Evolutionary conservation across 2,888 invertebrate genomes (phyloP).

Genomic region (Spisula solida): DNA sequence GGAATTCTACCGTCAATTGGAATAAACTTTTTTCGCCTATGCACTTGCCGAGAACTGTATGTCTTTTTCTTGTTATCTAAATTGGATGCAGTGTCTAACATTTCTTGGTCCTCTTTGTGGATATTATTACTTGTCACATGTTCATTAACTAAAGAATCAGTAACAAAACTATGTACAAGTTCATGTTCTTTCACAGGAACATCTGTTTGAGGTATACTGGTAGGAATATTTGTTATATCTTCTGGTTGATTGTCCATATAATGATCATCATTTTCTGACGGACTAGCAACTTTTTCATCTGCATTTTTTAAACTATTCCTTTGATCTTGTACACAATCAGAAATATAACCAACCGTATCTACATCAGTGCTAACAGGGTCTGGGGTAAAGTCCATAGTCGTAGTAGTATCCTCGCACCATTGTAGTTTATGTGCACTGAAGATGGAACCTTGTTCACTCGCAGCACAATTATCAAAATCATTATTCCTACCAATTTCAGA

Average conservation of each 20-base stretch:
- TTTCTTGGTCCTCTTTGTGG: not conserved
- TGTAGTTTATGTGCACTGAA: not conserved
- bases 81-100: not conserved
- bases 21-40: slow-evolving; percentile 5
- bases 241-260: not conserved
- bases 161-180: not conserved
- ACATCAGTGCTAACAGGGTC: not conserved
- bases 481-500: not conserved
- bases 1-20: slow-evolving; percentile 25
- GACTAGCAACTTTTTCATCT: not conserved
- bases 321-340: not conserved
- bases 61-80: not conserved
- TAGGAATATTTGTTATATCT: not conserved
- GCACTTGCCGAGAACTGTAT: not conserved
- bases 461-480: not conserved
- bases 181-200: not conserved
- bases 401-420: not conserved
- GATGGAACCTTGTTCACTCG: not conserved
- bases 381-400: not conserved
- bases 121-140: not conserved
- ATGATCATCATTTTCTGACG: not conserved
- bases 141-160: not conserved
- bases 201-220: not conserved
- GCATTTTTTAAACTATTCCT: not conserved
- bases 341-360: not conserved